Base-by-base conservation (phyloP, 1,140 invertebrate species). In the Bombyx mandarina region DNA sequence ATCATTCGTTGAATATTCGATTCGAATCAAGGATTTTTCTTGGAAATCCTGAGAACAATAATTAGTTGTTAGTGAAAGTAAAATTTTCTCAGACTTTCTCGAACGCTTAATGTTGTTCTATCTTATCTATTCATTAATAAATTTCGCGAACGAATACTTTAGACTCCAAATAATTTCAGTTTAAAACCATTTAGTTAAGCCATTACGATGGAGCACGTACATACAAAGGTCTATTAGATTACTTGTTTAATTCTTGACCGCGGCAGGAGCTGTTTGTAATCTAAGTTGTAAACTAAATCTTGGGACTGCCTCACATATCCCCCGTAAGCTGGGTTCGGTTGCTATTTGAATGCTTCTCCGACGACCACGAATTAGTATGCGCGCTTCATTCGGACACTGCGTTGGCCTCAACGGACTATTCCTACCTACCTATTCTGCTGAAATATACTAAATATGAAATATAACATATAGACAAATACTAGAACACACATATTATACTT, bases 241-340 rank as follows among this genome's bases (percentile, higher is more conserved):
- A 77, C 73, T 79, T 82, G 79, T 80, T 82, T 86, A 83, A 83
- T 86, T 84, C 81, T 86, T 86, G 83, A 86, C 83, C 83, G 80
- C 74, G 56, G 56, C 62, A 61, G 69, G 60, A 54, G 62, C 66
- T 59, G 68, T 54, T 66, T 60, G 75, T 84, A 86, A 86, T 86
- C 81, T 86, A 78, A 86, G 79, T 82, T 84, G 78, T 83, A 81
- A 80, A 86, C 75, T 84, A 86, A 85, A 81, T 83, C 82, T 86
- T 85, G 67, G 80, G 73, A 62, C 66, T 65, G 76, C 76, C 79
- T 82, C 81, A 85, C 80, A 86, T 86, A 85, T 85, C 82, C 81
- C 67, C 64, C 8, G 71, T 85, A 86, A 85, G 77, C 83, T 71
- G 57, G 76, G 77, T 79, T 76, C 55, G 63, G 73, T 71, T 73